Evolutionary conservation across 2,113 vertebrate genomes (phyloP).

Genomic region (Prunella fulvescens): DNA sequence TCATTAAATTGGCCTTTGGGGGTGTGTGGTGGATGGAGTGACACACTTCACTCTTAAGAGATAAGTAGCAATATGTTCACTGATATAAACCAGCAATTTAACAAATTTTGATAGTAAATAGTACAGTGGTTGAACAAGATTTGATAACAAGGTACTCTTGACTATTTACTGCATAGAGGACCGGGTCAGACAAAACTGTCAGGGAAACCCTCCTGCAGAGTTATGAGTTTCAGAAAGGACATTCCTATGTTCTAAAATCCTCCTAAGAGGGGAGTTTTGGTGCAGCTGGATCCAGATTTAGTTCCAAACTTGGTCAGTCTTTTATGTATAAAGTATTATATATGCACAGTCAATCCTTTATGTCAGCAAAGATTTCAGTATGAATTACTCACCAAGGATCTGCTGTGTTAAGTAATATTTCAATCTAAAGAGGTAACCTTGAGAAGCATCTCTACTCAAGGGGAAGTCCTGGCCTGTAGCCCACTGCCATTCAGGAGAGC

Average conservation of each 20-base stretch:
- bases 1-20: not conserved
- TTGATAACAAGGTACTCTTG: not conserved
- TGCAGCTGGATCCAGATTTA: not conserved
- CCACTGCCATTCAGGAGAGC: not conserved
- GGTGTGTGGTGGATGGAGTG: not conserved
- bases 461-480: accelerated
- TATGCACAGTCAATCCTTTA: not conserved
- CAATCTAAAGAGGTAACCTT: not conserved
- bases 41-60: not conserved
- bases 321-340: not conserved
- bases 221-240: not conserved
- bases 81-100: not conserved
- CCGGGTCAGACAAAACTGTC: not conserved
- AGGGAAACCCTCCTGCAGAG: not conserved
- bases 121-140: not conserved
- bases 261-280: not conserved
- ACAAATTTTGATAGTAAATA: not conserved
- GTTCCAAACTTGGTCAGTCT: not conserved
- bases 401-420: not conserved
- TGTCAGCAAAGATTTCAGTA: not conserved
- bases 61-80: not conserved
- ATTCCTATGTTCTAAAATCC: not conserved
- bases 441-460: not conserved
- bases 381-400: too few relatives aligned
- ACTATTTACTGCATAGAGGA: not conserved